Evolutionary conservation across 2,113 vertebrate species (phyloP), one percentile per base, ranked within the genome.

Genomic region (Nycticryphes semicollaris): DNA sequence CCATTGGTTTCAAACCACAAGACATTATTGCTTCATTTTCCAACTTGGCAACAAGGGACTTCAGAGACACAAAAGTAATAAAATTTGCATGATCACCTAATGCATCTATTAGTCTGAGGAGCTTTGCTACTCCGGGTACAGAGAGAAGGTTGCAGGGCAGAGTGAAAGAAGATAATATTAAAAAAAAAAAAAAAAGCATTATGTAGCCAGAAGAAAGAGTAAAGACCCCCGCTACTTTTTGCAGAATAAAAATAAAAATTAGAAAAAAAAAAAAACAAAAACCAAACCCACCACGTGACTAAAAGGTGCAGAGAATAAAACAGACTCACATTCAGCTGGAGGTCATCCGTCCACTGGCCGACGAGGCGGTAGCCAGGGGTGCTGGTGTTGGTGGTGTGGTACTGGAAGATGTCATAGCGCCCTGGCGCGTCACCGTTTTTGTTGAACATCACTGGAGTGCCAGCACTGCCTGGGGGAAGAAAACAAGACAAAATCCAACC

Each of bases 361-460:
- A 99, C 96, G 7, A 98, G 97, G 31, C 96, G 98, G 96, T 99
- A 99, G 8, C 98, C 98, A 0, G 98, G 98, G 18, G 89, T 98
- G n/a, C 84, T 98, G 64, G 97, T 97, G 95, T 99, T 99, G 72
- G 97, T 99, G 85, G 97, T 97, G 97, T 99, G 99, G 97, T 98
- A 99, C 97, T 99, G 99, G 85, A 99, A 99, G 93, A 99, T 99
- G 95, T 99, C 99, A 2, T 99, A 99, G 66, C 99, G 98, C 20
- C 99, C 99, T 0, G 99, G 99, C 0, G 99, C 99, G 12, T 99
- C 99, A 2, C 99, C 99, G 0, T 99, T 99, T 84, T 98, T 99
- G 97, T 99, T 99, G 94, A 99, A 99, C 59, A 99, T 99, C 92
- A 99, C 99, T 9, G 99, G 98, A 3, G 99, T 99, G 64, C 98